These are phyloP conservation scores for Papilio aristodemus DNA, from an alignment of 1,140 invertebrate genomes.

Conservation along the genomic window DNA sequence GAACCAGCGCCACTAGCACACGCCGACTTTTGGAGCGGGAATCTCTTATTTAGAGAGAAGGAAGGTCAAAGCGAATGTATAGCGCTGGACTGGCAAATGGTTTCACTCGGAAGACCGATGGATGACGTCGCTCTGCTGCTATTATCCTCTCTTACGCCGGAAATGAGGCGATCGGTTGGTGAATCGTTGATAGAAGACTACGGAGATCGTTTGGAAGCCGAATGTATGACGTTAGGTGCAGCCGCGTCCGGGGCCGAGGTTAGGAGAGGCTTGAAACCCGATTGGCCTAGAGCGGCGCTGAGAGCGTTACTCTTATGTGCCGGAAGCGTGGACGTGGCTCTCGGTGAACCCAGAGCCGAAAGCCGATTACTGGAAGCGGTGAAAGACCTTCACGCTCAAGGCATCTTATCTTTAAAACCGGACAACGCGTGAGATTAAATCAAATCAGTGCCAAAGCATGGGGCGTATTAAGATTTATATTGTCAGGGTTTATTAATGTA, in stretches of 20 bases:
- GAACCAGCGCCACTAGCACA: slow-evolving; percentile 87
- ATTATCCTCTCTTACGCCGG: slow-evolving; percentile 87
- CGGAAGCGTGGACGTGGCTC: slow-evolving; percentile 88
- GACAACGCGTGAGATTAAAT: slow-evolving; percentile 55
- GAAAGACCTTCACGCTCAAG: slow-evolving; percentile 66
- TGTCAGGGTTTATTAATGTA: slow-evolving; percentile 28
- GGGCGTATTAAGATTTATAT: slow-evolving; percentile 26
- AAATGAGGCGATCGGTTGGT: slow-evolving; percentile 83
- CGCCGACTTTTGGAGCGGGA: slow-evolving; percentile 92
- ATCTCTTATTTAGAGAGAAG: slow-evolving; percentile 85
- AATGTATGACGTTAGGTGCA: slow-evolving; percentile 81
- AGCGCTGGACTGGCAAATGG: slow-evolving; percentile 92
- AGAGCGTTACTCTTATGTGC: slow-evolving; percentile 88
- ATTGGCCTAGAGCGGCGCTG: slow-evolving; percentile 86
- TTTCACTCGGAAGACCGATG: slow-evolving; percentile 84
- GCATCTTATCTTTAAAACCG: slow-evolving; percentile 66
- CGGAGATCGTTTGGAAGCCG: slow-evolving; percentile 83
- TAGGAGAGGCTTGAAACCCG: slow-evolving; percentile 81
- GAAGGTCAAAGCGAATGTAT: slow-evolving; percentile 82
- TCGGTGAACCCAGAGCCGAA: slow-evolving; percentile 85
- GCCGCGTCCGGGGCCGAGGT: slow-evolving; percentile 82
- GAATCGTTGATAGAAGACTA: slow-evolving; percentile 85
- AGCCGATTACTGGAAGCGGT: slow-evolving; percentile 74
- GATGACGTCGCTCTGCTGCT: slow-evolving; percentile 90
- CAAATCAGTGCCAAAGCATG: slow-evolving; percentile 52